These are phyloP conservation scores for Leucania comma DNA, from an alignment of 2,888 invertebrate species.

Conservation along the genomic window DNA sequence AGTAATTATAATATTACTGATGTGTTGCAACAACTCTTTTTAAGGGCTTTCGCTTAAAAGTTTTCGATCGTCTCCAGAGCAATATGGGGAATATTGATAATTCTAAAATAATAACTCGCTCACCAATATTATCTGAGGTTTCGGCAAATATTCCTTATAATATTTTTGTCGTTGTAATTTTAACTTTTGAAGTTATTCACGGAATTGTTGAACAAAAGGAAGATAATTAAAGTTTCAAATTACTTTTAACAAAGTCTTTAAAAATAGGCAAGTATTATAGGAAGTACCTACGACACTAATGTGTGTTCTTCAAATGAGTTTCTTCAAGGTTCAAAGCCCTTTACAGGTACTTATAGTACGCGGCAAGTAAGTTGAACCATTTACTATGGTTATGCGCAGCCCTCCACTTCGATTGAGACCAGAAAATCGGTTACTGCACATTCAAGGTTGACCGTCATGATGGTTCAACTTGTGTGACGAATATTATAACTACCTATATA, in stretches of 20 bases:
- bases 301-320: background rate
- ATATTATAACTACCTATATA: too few species aligned
- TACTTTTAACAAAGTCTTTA: background rate
- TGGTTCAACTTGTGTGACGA: too few species aligned
- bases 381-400: too few species aligned
- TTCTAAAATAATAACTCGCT: background rate
- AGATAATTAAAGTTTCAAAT: constrained; percentile 1
- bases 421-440: too few species aligned
- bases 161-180: background rate
- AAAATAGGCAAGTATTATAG: background rate
- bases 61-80: background rate
- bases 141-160: background rate
- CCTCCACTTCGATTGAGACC: too few species aligned
- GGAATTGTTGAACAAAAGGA: background rate
- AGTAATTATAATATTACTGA: background rate
- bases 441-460: too few species aligned
- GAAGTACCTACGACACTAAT: background rate
- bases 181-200: background rate
- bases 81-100: background rate
- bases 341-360: background rate
- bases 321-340: background rate
- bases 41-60: background rate
- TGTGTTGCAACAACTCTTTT: background rate
- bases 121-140: too few species aligned
- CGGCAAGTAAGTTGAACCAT: too few species aligned